These are phyloP conservation scores for Labrus mixtus DNA, from an alignment of 2,113 vertebrate genomes.

Conservation along the genomic window DNA sequence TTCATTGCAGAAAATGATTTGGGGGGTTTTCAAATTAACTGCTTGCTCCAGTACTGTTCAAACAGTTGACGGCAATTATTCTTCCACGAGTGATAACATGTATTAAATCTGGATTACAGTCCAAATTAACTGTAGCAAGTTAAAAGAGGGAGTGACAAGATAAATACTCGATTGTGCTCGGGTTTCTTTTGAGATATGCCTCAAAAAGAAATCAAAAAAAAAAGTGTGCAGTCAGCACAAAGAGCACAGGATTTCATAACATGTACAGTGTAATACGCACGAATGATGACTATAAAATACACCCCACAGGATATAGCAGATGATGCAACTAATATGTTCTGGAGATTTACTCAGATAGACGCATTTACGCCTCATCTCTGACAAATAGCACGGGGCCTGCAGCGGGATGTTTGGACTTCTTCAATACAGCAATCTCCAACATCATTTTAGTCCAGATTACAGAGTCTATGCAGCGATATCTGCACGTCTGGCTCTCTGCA, in stretches of 20 bases:
- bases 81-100: conserved; percentile 40
- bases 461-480: conserved; percentile 43
- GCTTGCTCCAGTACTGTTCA: conserved; percentile 26
- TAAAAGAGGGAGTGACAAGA: conserved; percentile 40
- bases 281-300: conserved; percentile 41
- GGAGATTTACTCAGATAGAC: conserved; percentile 28
- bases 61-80: conserved; percentile 40
- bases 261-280: conserved; percentile 2
- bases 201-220: conserved; percentile 22
- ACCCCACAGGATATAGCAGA: conserved; percentile 38
- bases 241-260: conserved; percentile 38
- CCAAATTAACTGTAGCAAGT: conserved; percentile 32
- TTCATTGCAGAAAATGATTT: conserved; percentile 53
- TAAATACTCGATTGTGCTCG: conserved; percentile 24
- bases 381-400: conserved; percentile 42
- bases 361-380: conserved; percentile 55
- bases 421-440: conserved; percentile 49
- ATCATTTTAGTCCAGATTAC: conserved; percentile 58
- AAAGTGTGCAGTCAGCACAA: conserved; percentile 18
- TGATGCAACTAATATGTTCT: conserved; percentile 38
- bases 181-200: conserved; percentile 10
- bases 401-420: conserved; percentile 61
- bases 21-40: conserved; percentile 27
- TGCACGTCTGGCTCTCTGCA: conserved; percentile 13
- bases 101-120: conserved; percentile 38